phyloP scores from a whole-genome alignment of 1,140 invertebrate species.

The Tenebrio molitor region DNA sequence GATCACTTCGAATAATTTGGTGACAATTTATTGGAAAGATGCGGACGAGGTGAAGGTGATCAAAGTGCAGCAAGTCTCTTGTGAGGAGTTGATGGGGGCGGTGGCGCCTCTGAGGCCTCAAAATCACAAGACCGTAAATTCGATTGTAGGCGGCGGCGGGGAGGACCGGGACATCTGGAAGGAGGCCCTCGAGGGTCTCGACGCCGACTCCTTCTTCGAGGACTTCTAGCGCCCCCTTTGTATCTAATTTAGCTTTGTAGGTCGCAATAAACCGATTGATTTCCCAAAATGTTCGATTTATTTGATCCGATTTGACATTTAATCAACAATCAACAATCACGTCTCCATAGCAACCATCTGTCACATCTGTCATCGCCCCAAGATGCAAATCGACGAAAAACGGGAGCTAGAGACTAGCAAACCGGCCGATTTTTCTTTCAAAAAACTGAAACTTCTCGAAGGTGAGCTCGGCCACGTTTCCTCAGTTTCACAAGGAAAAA shows the following conservation, averaged over 20 bases:
- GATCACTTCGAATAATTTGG: conserved; percentile 42
- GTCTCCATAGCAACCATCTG: conserved; percentile 3
- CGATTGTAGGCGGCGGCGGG: neutral
- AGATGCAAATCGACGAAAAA: conserved; percentile 23
- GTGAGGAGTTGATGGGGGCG: neutral
- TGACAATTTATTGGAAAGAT: conserved; percentile 32
- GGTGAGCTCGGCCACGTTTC: conserved; percentile 38
- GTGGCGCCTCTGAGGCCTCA: neutral
- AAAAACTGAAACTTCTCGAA: conserved; percentile 53
- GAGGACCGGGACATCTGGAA: conserved; percentile 6
- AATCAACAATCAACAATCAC: no score
- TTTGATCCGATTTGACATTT: no score
- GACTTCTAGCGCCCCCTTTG: conserved; percentile 9
- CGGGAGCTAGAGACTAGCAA: conserved; percentile 30
- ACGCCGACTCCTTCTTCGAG: conserved; percentile 10
- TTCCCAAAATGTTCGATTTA: no score
- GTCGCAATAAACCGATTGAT: no score
- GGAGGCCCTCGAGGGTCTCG: neutral
- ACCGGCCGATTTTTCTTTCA: conserved; percentile 59
- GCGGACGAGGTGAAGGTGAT: neutral
- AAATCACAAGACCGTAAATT: no score
- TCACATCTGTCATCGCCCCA: conserved; percentile 4
- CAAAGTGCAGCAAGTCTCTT: conserved; percentile 1
- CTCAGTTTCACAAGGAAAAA: no score
- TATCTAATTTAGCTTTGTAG: neutral